These are phyloP conservation scores for Drosophila vallismaia DNA, from an alignment of 2,888 invertebrate species.

Conservation along the genomic window DNA sequence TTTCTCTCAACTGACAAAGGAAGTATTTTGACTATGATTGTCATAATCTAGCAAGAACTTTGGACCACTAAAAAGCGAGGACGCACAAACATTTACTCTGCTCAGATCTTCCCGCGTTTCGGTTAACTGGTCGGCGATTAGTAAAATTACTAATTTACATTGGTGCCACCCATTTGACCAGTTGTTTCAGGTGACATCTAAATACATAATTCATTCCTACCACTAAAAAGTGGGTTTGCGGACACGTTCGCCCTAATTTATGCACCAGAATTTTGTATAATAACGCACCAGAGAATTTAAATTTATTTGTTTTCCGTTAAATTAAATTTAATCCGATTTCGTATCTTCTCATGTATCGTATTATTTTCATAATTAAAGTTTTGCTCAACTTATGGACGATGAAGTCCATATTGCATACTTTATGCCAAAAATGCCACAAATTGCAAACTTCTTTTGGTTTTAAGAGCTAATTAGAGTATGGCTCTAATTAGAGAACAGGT, in stretches of 20 bases:
- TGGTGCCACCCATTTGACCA: conserved; percentile 12
- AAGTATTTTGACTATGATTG: conserved; percentile 43
- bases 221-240: not conserved
- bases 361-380: not conserved
- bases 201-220: conserved; percentile 18
- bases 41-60: conserved; percentile 37
- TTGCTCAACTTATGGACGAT: not conserved
- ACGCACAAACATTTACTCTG: conserved; percentile 26
- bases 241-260: conserved; percentile 11
- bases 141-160: conserved; percentile 46
- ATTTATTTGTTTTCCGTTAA: not conserved
- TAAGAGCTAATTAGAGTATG: not conserved
- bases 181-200: conserved; percentile 22
- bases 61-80: not conserved
- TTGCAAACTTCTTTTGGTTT: not conserved
- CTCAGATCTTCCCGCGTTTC: not conserved
- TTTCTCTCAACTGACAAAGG: conserved; percentile 12
- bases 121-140: conserved; percentile 31
- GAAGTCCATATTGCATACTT: not conserved
- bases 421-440: not conserved
- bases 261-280: not conserved
- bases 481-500: not conserved
- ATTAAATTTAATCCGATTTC: not conserved
- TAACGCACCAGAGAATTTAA: not conserved
- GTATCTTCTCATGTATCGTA: too few relatives aligned